Evolutionary conservation across 2,797 vertebrate genomes (phyloP).

Genomic region (Aselliscus stoliczkanus): DNA sequence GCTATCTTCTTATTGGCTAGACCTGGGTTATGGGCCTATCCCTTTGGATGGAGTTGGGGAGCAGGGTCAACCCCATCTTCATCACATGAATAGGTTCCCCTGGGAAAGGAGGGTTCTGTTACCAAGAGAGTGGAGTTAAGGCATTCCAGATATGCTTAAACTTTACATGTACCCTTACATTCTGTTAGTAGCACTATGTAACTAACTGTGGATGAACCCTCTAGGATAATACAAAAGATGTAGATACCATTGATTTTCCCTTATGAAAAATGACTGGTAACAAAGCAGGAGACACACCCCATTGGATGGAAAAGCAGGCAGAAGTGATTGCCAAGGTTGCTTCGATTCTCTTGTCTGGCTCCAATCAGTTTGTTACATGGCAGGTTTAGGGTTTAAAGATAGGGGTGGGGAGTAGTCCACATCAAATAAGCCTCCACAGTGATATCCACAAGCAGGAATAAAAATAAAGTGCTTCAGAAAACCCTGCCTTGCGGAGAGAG

Average conservation of each 20-base stretch:
- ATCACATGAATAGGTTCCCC: not conserved
- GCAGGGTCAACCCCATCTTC: not conserved
- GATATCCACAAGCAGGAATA: not conserved
- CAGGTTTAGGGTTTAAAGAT: conserved; percentile 19
- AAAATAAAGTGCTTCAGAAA: conserved; percentile 42
- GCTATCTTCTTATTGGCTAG: not conserved
- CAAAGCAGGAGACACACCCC: not conserved
- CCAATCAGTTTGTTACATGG: not conserved
- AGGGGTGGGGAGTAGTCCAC: not conserved
- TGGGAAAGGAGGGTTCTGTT: not conserved
- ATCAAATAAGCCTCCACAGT: not conserved
- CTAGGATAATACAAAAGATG: not conserved
- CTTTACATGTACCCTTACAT: not conserved
- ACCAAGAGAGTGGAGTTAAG: not conserved
- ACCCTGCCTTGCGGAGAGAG: not conserved
- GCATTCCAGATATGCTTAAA: not conserved
- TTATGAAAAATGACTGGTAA: not conserved
- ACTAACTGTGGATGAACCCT: not conserved
- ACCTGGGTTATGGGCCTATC: not conserved
- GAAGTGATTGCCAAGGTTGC: not conserved
- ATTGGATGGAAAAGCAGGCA: not conserved
- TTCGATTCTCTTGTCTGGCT: not conserved
- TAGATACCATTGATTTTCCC: not conserved
- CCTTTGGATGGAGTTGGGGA: not conserved
- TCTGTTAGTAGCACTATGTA: not conserved